A percentile compares a stretch with the other conserved stretches of the same genome.
Conservation (phyloP, 2,797 vertebrate genomes). For the Microctenopoma steveboyesi region DNA sequence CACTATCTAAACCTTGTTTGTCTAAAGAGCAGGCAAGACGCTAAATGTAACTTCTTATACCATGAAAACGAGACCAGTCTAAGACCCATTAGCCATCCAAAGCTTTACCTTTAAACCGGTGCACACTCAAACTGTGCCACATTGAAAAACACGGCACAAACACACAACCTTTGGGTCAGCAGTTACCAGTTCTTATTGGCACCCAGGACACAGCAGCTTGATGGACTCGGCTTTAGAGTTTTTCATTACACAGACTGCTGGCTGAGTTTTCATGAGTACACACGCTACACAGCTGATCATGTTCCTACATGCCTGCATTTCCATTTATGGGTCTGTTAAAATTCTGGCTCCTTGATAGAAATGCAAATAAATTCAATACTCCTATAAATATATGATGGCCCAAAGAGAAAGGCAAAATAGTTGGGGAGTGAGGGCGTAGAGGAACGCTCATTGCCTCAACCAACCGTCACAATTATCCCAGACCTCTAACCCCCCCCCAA, state of each 20-base stretch:
- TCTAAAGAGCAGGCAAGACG: constrained; percentile 22
- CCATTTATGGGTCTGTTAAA: constrained; percentile 71
- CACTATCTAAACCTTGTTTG: constrained; percentile 43
- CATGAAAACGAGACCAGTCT: constrained; percentile 37
- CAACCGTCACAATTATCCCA: constrained; percentile 52
- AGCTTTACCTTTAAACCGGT: constrained; percentile 22
- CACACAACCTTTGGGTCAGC: constrained; percentile 42
- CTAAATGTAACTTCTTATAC: constrained; percentile 6
- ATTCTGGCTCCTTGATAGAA: constrained; percentile 45
- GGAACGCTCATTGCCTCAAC: no score
- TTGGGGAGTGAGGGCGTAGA: background rate
- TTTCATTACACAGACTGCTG: constrained; percentile 49
- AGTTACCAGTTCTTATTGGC: constrained; percentile 32
- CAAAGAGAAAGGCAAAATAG: constrained; percentile 40
- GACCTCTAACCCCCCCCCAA: background rate
- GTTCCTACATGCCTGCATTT: constrained; percentile 49
- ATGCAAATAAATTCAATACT: constrained; percentile 74
- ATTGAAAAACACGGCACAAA: constrained; percentile 33
- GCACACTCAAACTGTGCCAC: constrained; percentile 33
- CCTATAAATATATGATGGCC: constrained; percentile 67
- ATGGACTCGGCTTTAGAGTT: constrained; percentile 30
- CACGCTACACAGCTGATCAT: constrained; percentile 41
- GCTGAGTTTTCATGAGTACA: constrained; percentile 47
- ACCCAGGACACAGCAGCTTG: constrained; percentile 41
- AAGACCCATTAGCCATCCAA: constrained; percentile 27